Evolutionary conservation across 2,797 vertebrate genomes (phyloP).

Genomic region (Xiphophorus birchmanni): DNA sequence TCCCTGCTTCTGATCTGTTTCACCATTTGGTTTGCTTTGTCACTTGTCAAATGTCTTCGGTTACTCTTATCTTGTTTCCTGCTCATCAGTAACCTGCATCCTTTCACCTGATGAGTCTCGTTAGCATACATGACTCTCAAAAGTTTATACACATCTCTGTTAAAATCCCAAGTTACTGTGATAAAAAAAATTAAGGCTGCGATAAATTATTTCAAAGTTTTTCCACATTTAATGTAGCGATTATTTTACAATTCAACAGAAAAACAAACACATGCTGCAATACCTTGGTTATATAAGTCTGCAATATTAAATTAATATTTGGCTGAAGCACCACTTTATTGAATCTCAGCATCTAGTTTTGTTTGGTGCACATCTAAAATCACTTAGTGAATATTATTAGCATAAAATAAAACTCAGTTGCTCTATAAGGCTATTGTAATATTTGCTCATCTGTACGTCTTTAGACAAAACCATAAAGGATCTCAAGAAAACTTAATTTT

Average conservation of each 20-base stretch:
- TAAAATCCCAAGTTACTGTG: neutral
- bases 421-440: neutral
- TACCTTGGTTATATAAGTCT: neutral
- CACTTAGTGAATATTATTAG: neutral
- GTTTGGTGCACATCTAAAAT: neutral
- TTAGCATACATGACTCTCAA: neutral
- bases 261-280: neutral
- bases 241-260: neutral
- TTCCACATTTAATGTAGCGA: neutral
- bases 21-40: neutral
- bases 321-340: neutral
- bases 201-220: neutral
- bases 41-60: neutral
- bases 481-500: neutral
- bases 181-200: neutral
- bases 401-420: neutral
- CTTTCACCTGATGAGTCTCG: neutral
- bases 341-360: neutral
- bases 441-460: neutral
- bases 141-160: neutral
- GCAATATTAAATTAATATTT: neutral
- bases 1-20: neutral
- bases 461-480: neutral
- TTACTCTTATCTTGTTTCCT: neutral
- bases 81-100: neutral